A percentile compares a stretch with the other conserved stretches of the same genome.
Evolutionary conservation across 2,797 vertebrate genomes (phyloP).

Genomic region (Cyclopterus lumpus): DNA sequence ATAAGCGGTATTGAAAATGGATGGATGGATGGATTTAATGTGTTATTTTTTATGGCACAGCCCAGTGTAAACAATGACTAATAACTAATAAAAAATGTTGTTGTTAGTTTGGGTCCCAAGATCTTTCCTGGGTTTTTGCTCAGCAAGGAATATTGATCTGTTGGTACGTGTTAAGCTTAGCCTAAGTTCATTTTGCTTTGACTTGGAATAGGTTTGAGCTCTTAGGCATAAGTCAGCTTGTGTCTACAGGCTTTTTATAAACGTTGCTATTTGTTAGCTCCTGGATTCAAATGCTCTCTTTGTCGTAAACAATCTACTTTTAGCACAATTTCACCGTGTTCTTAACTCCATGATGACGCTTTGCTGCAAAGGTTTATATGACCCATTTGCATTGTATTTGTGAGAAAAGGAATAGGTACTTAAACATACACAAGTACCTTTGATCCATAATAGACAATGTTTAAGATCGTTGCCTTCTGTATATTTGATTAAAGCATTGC

Average conservation of each 20-base stretch:
- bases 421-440: background rate
- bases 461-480: background rate
- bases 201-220: background rate
- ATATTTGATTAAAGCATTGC: constrained; percentile 11
- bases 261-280: background rate
- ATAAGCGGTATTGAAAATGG: too few relatives aligned
- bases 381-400: background rate
- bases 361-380: background rate
- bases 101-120: background rate
- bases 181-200: background rate
- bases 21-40: too few relatives aligned
- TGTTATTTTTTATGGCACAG: background rate
- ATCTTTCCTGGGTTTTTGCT: background rate
- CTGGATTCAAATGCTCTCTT: background rate
- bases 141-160: background rate
- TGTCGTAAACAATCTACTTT: background rate
- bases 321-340: background rate
- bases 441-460: constrained; percentile 4
- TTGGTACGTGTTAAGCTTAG: constrained; percentile 1
- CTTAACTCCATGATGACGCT: background rate
- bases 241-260: background rate
- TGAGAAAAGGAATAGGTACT: background rate
- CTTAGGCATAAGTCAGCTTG: constrained; percentile 5
- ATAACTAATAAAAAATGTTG: background rate
- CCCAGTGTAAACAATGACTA: background rate